Conservation (phyloP, 2,797 vertebrate genomes). For the Glossophaga mutica region DNA sequence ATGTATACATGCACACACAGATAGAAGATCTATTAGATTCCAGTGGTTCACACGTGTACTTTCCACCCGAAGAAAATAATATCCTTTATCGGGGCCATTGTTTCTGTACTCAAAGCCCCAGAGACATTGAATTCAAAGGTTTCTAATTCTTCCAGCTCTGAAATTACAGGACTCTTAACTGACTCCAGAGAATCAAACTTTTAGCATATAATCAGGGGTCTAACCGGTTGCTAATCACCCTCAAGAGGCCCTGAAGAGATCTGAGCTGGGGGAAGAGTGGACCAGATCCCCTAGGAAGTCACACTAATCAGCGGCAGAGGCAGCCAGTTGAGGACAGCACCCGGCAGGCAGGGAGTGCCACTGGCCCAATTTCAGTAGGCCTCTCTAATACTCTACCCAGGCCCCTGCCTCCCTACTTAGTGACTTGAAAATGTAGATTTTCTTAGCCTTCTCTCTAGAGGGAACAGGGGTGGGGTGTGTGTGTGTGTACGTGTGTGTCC, state of each 20-base stretch:
- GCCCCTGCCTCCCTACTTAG: background rate
- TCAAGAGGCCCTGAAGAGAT: slow-evolving; percentile 21
- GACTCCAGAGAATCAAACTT: slow-evolving; percentile 30
- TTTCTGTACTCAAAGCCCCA: slow-evolving; percentile 12
- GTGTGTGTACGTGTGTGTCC: background rate
- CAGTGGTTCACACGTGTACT: background rate
- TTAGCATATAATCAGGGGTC: background rate
- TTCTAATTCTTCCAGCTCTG: slow-evolving; percentile 2
- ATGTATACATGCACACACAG: background rate
- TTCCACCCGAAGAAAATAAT: background rate
- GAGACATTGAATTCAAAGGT: background rate
- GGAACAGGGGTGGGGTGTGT: too few relatives aligned
- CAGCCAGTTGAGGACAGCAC: background rate
- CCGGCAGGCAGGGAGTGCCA: background rate
- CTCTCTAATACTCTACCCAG: background rate
- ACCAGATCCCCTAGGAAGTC: slow-evolving; percentile 8
- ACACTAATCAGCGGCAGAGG: slow-evolving; percentile 32
- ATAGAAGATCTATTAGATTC: background rate
- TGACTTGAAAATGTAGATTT: slow-evolving; percentile 6
- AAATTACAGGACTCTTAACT: background rate
- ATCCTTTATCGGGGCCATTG: background rate
- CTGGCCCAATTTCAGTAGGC: background rate
- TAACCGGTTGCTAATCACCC: slow-evolving; percentile 6
- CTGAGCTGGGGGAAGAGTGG: background rate
- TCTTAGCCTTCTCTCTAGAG: background rate